Evolutionary conservation across 2,113 vertebrate genomes (phyloP), one percentile per base, ranked within the genome.

Genomic region (Rhinogobius similis): DNA sequence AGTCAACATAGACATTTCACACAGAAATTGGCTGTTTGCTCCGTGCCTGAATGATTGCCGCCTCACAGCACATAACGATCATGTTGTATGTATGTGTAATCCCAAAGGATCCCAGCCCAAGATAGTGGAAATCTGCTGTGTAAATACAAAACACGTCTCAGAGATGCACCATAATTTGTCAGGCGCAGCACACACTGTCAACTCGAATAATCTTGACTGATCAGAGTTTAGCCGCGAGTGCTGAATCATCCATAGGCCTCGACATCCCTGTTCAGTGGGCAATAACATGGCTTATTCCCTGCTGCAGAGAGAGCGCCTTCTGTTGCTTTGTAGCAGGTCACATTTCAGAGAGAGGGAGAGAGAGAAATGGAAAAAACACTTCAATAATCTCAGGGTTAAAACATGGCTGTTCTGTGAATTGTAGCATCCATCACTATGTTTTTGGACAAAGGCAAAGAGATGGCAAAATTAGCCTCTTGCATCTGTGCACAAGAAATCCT

Each of bases 171-270:
- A 39, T 39, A 13, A 21, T 62, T 39, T 58, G 55, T 58, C 55
- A 58, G 26, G 26, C 18, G 36, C 38, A n/a, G 18, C 11, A 1
- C 3, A 10, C 39, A 67, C 21, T 46, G 61, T 69, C 71, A 48
- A 24, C 14, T 66, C 5, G 32, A 13, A n/a, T 74, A 10, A 36
- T 56, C 1, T 14, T 39, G 61, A 74, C 16, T 58, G 59, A 63
- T 74, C 12, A 50, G 48, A 77, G 10, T 24, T 43, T 55, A 68
- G 12, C 26, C 8, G 5, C n/a, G 1, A 6, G 23, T 61, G 36
- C 66, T 67, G 52, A 24, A 71, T 58, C 20, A 62, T 67, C 38
- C 21, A 41, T 63, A 29, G 39, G 52, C 65, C 44, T 43, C 26
- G 16, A 50, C 29, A n/a, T 38, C n/a, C 27, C 8, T 14, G 41